phyloP scores from a whole-genome alignment of 2,797 vertebrate species.

The Zalophus californianus region DNA sequence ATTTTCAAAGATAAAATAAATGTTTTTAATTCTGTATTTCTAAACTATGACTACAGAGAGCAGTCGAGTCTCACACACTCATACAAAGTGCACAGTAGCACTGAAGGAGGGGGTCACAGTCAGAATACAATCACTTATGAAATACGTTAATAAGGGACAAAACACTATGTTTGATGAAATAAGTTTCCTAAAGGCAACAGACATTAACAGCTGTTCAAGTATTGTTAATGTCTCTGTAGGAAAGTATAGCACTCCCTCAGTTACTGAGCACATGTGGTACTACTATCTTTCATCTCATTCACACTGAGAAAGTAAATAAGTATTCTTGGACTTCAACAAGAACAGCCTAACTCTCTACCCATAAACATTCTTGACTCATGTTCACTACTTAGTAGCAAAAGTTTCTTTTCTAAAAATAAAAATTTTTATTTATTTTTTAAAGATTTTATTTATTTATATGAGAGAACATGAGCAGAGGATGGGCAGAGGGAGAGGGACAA shows the following conservation, averaged over 20 bases:
- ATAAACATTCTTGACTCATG: not conserved
- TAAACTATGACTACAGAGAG: constrained; percentile 16
- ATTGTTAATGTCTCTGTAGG: constrained; percentile 43
- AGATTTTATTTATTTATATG: not conserved
- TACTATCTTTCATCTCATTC: constrained; percentile 58
- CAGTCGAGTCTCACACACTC: not conserved
- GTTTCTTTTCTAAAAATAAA: constrained; percentile 36
- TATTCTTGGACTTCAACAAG: not conserved
- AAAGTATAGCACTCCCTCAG: constrained; percentile 44
- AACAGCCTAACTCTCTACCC: not conserved
- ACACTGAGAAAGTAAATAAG: not conserved
- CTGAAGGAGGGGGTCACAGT: constrained; percentile 56
- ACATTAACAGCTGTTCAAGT: constrained; percentile 72
- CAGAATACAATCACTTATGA: constrained; percentile 68
- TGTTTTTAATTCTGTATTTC: not conserved
- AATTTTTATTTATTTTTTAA: not conserved
- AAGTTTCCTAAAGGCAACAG: constrained; percentile 76
- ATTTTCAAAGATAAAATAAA: constrained; percentile 30
- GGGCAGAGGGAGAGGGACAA: not conserved
- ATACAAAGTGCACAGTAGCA: not conserved
- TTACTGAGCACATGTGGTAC: constrained; percentile 28
- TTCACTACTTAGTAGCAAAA: constrained; percentile 10
- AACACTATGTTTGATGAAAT: constrained; percentile 68
- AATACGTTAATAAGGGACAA: constrained; percentile 73
- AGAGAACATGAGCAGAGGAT: not conserved